Evolutionary conservation across 2,113 vertebrate genomes (phyloP).

Genomic region (Corythaeola cristata): DNA sequence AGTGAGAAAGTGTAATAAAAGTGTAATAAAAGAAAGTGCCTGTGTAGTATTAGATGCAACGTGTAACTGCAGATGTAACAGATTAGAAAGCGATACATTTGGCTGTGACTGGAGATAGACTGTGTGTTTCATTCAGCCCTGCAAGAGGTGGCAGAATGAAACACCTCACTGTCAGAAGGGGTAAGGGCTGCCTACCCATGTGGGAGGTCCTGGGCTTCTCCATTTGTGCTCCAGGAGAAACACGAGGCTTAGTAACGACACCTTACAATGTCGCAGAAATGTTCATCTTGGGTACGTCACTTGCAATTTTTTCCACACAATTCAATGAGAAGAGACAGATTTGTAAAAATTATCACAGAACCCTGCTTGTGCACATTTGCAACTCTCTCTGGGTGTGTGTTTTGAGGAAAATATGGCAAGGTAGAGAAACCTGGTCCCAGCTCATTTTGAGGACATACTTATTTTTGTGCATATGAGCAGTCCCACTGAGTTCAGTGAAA

Average conservation of each 20-base stretch:
- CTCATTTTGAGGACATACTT: neutral
- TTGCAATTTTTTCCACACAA: neutral
- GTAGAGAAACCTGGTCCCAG: neutral
- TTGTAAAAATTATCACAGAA: neutral
- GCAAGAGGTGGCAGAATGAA: neutral
- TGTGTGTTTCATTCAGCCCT: neutral
- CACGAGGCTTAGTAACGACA: neutral
- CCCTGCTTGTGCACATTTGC: neutral
- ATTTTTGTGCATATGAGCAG: neutral
- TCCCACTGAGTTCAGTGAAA: neutral
- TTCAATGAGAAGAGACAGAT: neutral
- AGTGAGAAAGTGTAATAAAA: neutral
- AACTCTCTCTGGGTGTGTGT: neutral
- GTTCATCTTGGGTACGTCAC: neutral
- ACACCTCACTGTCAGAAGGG: neutral
- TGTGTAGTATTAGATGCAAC: neutral
- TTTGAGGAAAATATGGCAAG: neutral
- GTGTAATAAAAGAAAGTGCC: neutral
- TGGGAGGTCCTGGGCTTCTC: neutral
- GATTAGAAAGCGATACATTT: neutral
- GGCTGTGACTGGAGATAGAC: neutral
- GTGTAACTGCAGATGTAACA: neutral
- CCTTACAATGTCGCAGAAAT: neutral
- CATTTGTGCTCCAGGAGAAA: neutral
- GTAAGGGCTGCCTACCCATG: neutral